A percentile compares a stretch with the other conserved stretches of the same genome.
These are phyloP conservation scores for Caerostris darwini DNA, from an alignment of 1,140 invertebrate species.

Conservation along the genomic window DNA sequence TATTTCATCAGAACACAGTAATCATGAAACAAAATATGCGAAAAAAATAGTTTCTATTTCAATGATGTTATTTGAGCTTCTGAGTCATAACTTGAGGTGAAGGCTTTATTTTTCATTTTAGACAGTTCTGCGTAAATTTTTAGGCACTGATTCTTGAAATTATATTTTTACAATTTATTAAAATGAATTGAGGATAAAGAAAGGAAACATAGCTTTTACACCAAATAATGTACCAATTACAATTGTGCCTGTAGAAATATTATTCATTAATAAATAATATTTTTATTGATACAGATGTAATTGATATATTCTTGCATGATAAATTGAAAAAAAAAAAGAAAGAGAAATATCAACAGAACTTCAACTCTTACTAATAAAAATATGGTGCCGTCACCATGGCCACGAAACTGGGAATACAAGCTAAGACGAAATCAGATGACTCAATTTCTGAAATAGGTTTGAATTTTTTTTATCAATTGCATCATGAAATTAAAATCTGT, in stretches of 20 bases:
- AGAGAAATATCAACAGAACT: neutral
- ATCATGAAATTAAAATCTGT: no score
- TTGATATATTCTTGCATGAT: no score
- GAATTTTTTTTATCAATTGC: slow-evolving; percentile 1
- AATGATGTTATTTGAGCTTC: neutral
- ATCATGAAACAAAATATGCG: neutral
- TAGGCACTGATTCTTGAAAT: neutral
- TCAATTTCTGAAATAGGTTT: slow-evolving; percentile 36
- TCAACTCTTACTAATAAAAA: slow-evolving; percentile 26
- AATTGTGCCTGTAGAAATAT: no score
- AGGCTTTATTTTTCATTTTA: neutral
- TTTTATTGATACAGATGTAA: no score
- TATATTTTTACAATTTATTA: neutral
- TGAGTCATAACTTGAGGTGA: slow-evolving; percentile 32
- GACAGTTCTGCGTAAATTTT: neutral
- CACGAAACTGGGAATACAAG: slow-evolving; percentile 23
- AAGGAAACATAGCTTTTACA: neutral
- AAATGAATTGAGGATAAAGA: neutral
- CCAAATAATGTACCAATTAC: no score
- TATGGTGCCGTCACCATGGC: slow-evolving; percentile 64
- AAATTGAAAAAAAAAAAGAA: no score
- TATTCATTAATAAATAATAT: no score
- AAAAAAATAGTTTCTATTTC: neutral
- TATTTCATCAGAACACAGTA: neutral
- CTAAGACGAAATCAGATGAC: slow-evolving; percentile 49